Conservation (phyloP, 1,140 invertebrate species). For the Battus philenor region DNA sequence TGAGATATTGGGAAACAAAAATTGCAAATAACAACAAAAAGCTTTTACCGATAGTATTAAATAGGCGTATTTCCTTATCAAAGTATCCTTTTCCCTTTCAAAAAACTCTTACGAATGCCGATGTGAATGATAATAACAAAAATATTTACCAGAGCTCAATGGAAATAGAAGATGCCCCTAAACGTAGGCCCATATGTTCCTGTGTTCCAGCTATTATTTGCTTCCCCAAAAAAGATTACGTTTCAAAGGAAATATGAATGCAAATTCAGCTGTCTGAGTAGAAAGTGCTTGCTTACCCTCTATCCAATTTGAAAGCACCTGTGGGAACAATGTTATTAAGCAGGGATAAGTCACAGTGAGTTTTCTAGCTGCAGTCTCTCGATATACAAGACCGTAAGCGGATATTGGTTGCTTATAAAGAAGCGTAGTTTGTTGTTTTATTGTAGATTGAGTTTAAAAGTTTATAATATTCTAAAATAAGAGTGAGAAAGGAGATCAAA, state of each 20-base stretch:
- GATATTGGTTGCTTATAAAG: constrained; percentile 18
- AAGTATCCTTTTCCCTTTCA: constrained; percentile 23
- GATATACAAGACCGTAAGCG: constrained; percentile 11
- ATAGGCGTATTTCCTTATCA: constrained; percentile 33
- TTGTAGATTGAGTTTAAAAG: constrained; percentile 30
- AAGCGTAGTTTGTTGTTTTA: constrained; percentile 48
- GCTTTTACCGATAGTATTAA: constrained; percentile 35
- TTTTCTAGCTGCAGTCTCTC: background rate
- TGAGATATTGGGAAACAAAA: too few species aligned
- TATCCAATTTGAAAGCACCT: constrained; percentile 37
- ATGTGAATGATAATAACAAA: constrained; percentile 52
- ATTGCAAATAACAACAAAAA: background rate
- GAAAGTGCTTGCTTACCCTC: constrained; percentile 39
- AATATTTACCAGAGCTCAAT: constrained; percentile 67
- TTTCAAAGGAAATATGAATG: constrained; percentile 58
- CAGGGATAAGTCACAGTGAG: constrained; percentile 37
- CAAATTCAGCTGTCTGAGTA: constrained; percentile 53
- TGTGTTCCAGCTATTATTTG: constrained; percentile 68
- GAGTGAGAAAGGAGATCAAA: too few species aligned
- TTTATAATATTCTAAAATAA: background rate
- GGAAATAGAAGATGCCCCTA: constrained; percentile 70
- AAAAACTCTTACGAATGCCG: constrained; percentile 25
- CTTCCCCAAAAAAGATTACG: constrained; percentile 49
- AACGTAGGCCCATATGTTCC: constrained; percentile 63
- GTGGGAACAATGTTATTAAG: constrained; percentile 52